Evolutionary conservation across 92 coral and sea anemone genomes (phyloP), one percentile per base, ranked within the genome.

Genomic region (Porites rus): DNA sequence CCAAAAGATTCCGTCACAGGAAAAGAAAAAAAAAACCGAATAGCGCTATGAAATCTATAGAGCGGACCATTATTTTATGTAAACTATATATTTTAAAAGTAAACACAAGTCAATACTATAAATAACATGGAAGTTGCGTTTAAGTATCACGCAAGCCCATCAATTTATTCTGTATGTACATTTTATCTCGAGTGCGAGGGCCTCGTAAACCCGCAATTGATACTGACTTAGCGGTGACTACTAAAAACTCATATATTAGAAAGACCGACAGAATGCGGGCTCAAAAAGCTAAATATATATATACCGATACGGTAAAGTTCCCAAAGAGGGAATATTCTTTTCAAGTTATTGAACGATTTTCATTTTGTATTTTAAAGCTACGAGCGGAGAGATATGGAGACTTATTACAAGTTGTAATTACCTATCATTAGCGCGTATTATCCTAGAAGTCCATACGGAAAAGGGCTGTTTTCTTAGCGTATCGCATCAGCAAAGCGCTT

Each of bases 381-480:
- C 31, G 69, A 60, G 50, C 46, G 46, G 46, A 2, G 10, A 61
- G 80, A 73, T 74, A 63, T 59, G 70, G 80, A 17, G 52, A 25
- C 8, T 51, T 83, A 83, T 74, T 62, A 61, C 51, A 51, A 51
- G 53, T 12, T 72, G 78, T 72, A 82, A 82, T 82, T 70, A 82
- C 79, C 43, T 51, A 46, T 72, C 71, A 83, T 83, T 65, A 83
- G 60, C 46, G 14, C 87, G 80, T 83, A 83, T 83, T 83, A 83
- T 72, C 79, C 87, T 61, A 79, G 58, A 82, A 60, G 80, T 73
- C 72, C 87, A 83, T 83, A 14, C 72, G 80, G 64, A 61, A 74
- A 83, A 72, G 62, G 63, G 65, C 51, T 72, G 69, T 83, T 83
- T 62, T 21, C 43, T 18, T 20, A 28, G 87, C 72, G 50, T 70